These are phyloP conservation scores for Chelonia mydas DNA, from an alignment of 2,797 vertebrate genomes.

Conservation along the genomic window DNA sequence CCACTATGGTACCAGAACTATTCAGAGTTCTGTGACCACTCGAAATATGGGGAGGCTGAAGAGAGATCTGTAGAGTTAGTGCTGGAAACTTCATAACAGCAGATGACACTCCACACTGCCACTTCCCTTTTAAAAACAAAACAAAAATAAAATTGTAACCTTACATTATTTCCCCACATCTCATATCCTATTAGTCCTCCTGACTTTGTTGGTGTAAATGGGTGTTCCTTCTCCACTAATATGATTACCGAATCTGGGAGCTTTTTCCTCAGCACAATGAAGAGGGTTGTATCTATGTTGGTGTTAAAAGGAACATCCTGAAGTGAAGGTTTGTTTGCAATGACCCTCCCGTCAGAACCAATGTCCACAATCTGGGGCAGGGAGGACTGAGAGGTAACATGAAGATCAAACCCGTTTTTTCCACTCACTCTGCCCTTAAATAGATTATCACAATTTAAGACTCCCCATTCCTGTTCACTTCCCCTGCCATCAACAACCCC, in stretches of 20 bases:
- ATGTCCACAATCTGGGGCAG: background rate
- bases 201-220: background rate
- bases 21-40: background rate
- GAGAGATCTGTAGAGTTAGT: background rate
- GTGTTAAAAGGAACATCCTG: background rate
- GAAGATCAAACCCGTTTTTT: background rate
- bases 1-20: background rate
- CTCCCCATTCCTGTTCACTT: background rate
- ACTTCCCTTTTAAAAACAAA: background rate
- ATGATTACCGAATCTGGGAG: background rate
- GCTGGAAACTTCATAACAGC: background rate
- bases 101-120: background rate
- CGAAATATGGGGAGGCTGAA: background rate
- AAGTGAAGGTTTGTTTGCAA: background rate
- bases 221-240: background rate
- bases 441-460: background rate
- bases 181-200: background rate
- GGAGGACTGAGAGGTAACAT: fast-evolving
- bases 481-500: background rate
- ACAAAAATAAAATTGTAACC: background rate
- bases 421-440: background rate
- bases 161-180: background rate
- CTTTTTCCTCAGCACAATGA: background rate
- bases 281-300: background rate
- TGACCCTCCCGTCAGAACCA: background rate